Base-by-base conservation (phyloP, 2,888 invertebrate genomes). In the Glyphotaelius pellucidus region DNA sequence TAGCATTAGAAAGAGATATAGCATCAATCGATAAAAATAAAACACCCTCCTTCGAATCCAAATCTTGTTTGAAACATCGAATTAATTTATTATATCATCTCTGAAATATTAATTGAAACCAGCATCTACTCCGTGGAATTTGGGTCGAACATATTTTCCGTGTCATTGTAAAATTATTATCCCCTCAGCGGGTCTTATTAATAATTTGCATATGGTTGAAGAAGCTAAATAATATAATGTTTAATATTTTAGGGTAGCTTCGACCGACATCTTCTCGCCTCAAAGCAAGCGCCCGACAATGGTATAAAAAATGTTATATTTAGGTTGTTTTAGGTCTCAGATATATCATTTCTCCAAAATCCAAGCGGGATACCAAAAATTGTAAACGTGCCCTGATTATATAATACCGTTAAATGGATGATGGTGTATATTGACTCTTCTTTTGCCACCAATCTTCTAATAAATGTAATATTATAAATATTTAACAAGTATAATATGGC, bases 81-180 rank as follows among this genome's bases (percentile, higher is more conserved):
- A 67, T 67, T 67, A 19, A 67, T 67, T 67, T 67, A 67, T 67
- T 67, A 67, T 19, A 67, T 67, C 7, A 85, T 25, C 85, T 85
- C 42, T 3, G 31, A 83, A 83, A 83, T 83, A 83, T 83, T 35
- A 83, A 83, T 83, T 32, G 31, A 83, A 83, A 83, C 30, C 31
- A 12, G 38, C 38, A 14, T 25, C 85, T 25, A 12, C n/a, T 25
- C 9, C 5, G 7, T 42, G 85, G 85, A 85, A 85, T 85, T 85
- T 38, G 85, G 85, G 42, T 38, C 25, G 35, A 38, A 85, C 38
- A 38, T 92, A 90, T 93, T 92, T 93, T 89, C 83, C 92, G n/a
- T 92, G 93, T 93, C 93, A 93, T 91, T 93, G 89, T 91, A 90
- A 92, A 93, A 92, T 93, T 91, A 93, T 93, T 93, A 93, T 91